These are phyloP conservation scores for Callopanchax toddi DNA, from an alignment of 2,113 vertebrate species.

Conservation along the genomic window DNA sequence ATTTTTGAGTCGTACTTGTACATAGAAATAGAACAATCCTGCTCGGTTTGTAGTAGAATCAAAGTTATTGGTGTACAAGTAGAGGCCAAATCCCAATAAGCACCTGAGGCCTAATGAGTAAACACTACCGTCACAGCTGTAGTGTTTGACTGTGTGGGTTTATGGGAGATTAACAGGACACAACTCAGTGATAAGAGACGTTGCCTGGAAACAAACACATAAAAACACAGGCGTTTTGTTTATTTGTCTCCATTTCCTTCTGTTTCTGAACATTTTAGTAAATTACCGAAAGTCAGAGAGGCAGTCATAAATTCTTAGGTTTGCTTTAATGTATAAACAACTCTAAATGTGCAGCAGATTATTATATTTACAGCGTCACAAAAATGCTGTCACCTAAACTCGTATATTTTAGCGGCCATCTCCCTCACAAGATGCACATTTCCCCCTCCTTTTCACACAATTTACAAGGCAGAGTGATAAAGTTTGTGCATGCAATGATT, in stretches of 20 bases:
- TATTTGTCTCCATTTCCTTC: neutral
- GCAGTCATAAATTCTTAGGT: too few relatives aligned
- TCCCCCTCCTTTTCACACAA: neutral
- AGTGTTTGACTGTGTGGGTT: neutral
- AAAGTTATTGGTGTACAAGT: neutral
- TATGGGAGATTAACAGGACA: neutral
- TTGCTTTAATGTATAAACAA: neutral
- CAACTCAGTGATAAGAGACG: neutral
- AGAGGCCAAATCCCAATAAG: neutral
- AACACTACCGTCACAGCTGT: neutral
- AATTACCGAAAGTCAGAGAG: neutral
- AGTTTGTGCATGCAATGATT: neutral
- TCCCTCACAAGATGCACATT: neutral
- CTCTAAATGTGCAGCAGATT: neutral
- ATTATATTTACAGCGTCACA: neutral
- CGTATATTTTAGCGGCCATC: neutral
- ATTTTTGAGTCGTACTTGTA: too few relatives aligned
- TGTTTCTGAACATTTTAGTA: neutral
- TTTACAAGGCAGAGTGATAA: neutral
- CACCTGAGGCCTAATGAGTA: neutral
- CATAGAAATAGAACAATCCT: too few relatives aligned
- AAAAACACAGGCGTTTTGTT: neutral
- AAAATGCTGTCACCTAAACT: neutral
- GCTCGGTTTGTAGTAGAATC: neutral
- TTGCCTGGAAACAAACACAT: neutral